phyloP scores from a whole-genome alignment of 2,113 vertebrate genomes.

The Atractosteus spatula region DNA sequence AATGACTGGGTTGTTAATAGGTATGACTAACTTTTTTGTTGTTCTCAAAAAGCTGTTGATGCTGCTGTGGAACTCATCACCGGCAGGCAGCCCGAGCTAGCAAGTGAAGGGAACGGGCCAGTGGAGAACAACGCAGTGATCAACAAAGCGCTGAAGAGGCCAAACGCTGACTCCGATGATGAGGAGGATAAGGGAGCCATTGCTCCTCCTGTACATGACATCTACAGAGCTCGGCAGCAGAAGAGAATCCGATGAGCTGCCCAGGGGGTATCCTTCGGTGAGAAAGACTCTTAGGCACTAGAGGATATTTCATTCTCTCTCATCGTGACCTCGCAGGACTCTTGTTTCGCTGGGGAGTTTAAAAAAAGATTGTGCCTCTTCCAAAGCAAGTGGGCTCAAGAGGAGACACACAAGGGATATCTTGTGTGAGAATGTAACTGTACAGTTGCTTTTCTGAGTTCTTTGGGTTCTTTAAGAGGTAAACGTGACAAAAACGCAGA shows the following conservation, averaged over 20 bases:
- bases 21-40: no score
- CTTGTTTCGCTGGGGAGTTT: background rate
- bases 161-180: slow-evolving; percentile 93
- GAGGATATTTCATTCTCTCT: background rate
- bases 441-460: background rate
- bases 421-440: slow-evolving; percentile 1
- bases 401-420: background rate
- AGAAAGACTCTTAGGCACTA: background rate
- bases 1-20: no score
- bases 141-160: slow-evolving; percentile 89
- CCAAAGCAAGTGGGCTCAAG: background rate
- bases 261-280: no score
- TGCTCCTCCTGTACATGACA: slow-evolving; percentile 93
- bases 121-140: slow-evolving; percentile 82
- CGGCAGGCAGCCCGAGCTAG: slow-evolving; percentile 77
- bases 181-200: slow-evolving; percentile 95
- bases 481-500: background rate
- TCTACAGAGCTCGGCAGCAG: slow-evolving; percentile 95
- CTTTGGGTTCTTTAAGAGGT: background rate
- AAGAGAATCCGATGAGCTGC: slow-evolving; percentile 89
- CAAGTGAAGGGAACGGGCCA: slow-evolving; percentile 86
- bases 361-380: background rate
- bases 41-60: slow-evolving; percentile 75
- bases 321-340: background rate
- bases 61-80: slow-evolving; percentile 93